A percentile compares a stretch with the other conserved stretches of the same genome.
Evolutionary conservation across 1,140 invertebrate species (phyloP).

Genomic region (Philotrypesis tridentata): DNA sequence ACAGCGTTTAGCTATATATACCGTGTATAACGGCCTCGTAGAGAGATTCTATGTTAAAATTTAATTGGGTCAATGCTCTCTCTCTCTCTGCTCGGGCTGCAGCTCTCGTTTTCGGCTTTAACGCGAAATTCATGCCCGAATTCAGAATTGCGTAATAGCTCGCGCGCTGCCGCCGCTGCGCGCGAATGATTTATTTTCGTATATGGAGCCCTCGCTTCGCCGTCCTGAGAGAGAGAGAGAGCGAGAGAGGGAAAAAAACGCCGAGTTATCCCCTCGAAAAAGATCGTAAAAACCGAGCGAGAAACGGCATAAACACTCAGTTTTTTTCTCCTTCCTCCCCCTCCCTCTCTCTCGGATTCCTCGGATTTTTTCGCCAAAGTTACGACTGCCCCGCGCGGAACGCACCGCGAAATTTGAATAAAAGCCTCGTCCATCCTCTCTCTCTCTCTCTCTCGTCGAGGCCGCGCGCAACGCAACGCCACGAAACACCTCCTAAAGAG

Average conservation of each 20-base stretch:
- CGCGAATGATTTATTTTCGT: not conserved
- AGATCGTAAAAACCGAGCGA: not conserved
- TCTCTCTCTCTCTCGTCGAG: too few relatives aligned
- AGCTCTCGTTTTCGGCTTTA: not conserved
- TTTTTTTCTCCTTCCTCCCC: not conserved
- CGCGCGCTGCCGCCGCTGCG: too few relatives aligned
- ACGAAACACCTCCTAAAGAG: not conserved
- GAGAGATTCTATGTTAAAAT: not conserved
- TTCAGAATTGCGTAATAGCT: not conserved
- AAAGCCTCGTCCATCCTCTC: slow-evolving; percentile 14
- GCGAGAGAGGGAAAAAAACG: too few relatives aligned
- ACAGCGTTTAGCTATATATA: not conserved
- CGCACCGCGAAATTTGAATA: slow-evolving; percentile 17
- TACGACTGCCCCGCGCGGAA: too few relatives aligned
- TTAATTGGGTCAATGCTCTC: slow-evolving; percentile 37
- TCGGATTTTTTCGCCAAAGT: not conserved
- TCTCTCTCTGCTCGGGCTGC: not conserved
- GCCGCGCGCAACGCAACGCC: not conserved
- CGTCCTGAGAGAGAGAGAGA: too few relatives aligned
- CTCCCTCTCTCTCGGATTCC: too few relatives aligned
- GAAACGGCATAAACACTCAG: not conserved
- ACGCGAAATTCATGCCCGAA: not conserved
- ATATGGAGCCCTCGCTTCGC: too few relatives aligned
- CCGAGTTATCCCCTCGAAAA: too few relatives aligned
- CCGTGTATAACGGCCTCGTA: too few relatives aligned